Base-by-base conservation (phyloP, 1,140 invertebrate species). In the Drosophila tani region DNA sequence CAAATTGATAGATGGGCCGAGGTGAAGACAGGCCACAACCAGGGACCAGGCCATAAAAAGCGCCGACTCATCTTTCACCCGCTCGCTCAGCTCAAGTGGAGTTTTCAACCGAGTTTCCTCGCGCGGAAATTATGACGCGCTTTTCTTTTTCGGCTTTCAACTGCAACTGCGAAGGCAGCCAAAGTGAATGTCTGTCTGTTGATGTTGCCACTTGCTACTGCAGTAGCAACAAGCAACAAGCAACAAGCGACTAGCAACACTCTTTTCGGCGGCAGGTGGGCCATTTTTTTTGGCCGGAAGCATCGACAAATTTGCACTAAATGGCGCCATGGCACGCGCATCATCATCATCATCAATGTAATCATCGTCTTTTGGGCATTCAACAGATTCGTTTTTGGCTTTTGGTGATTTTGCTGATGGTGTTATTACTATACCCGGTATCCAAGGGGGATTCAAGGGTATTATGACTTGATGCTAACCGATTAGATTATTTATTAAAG, bases 321-420 rank as follows among this genome's bases (percentile, higher is more conserved):
- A 87, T 83, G 76, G 76, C 80, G 84, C 70, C 77, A 50, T 45
- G 76, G 83, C 83, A 87, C 83, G 83, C 83, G 83, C 83, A 87
- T 80, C 83, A 77, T 86, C 75, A 84, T 85, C 74, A 84, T 56
- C 77, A 51, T 53, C 68, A 55, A 9, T 27, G 15, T 56, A 32
- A 56, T 65, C 80, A 79, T 73, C 70, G 51, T 59, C 53, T 58
- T 64, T 59, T 35, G 38, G 38, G 17, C 68, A 81, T 74, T 74
- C 46, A 73, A 74, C 27, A 49, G 75, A 77, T 70, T 74, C 46
- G 55, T 56, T 73, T 73, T 50, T 24, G 29, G 40, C 43, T 49
- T 58, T 46, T 58, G n/a, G 41, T 53, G 65, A 74, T 77, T 77
- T 68, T 59, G 63, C 49, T 68, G 63, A 67, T 68, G 63, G 62